Conservation (phyloP, 1,140 invertebrate species). For the Drosophila fuyamai region DNA sequence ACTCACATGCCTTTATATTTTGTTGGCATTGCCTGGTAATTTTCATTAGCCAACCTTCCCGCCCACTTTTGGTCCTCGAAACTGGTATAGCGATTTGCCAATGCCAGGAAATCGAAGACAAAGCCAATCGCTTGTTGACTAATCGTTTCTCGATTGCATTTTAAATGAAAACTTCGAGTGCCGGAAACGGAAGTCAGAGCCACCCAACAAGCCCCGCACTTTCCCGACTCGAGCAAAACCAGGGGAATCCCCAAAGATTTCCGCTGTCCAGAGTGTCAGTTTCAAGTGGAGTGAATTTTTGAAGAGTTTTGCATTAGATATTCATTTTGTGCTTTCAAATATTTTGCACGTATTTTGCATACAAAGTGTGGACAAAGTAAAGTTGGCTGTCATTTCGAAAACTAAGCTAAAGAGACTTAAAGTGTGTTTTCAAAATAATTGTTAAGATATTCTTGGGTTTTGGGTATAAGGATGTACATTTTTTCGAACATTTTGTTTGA, state of each 20-base stretch:
- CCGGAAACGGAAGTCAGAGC: conserved; percentile 67
- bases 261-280: not conserved
- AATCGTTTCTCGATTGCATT: conserved; percentile 73
- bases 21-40: conserved; percentile 27
- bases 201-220: conserved; percentile 14
- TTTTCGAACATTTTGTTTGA: too few species aligned
- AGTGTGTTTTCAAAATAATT: not conserved
- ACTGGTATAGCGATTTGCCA: conserved; percentile 7
- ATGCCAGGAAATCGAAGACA: conserved; percentile 31
- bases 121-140: conserved; percentile 55
- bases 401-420: not conserved
- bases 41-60: conserved; percentile 54
- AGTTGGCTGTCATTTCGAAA: not conserved
- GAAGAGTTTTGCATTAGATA: not conserved
- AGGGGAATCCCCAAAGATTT: conserved; percentile 5
- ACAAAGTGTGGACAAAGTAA: not conserved
- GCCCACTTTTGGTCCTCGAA: conserved; percentile 6
- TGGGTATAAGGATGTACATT: too few species aligned
- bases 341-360: not conserved
- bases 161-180: conserved; percentile 46
- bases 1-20: conserved; percentile 15
- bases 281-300: not conserved
- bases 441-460: too few species aligned
- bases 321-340: not conserved
- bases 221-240: not conserved